Evolutionary conservation across 2,888 invertebrate genomes (phyloP), one percentile per base, ranked within the genome.

Genomic region (Pseudococcus longispinus): DNA sequence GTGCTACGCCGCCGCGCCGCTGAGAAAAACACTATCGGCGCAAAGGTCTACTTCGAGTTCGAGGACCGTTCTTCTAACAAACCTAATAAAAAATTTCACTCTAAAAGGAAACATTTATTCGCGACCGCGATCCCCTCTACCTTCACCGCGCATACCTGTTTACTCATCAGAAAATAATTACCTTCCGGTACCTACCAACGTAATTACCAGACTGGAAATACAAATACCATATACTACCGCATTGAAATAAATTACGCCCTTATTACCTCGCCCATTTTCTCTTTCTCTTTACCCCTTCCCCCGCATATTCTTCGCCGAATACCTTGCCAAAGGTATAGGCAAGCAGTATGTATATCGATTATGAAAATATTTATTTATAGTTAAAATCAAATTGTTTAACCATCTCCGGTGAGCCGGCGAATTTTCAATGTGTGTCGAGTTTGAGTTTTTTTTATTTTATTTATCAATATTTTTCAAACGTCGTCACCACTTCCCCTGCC

Each of bases 301-400:
- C 8, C 9, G 5, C 37, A 5, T 37, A 5, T 37, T 37, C 5
- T 37, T 8, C 37, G 37, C 9, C 2, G 8, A 37, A 37, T 37
- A 20, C 8, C 18, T 55, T n/a, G 18, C n/a, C n/a, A 55, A 11
- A 55, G 55, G 55, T 55, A 18, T 37, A 37, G 9, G n/a, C 15
- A n/a, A n/a, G 55, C n/a, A n/a, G 18, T 26, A 26, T 11, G 8
- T 26, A 26, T 65, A 65, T 65, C 65, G 65, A 65, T 65, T 65
- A 65, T 26, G 65, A 65, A 65, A 65, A 65, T 65, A 65, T 65
- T 65, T 65, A 65, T 65, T 65, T 65, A 65, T 4, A 9, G 65
- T 26, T 26, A 65, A 65, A n/a, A 65, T 65, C 65, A 65, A 65
- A 65, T 65, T 65, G 65, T 26, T 65, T 65, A 32, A 37, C 37